A percentile compares a stretch with the other conserved stretches of the same genome.
These are phyloP conservation scores for Drosophila paramelanica DNA, from an alignment of 2,888 invertebrate species.

Conservation along the genomic window DNA sequence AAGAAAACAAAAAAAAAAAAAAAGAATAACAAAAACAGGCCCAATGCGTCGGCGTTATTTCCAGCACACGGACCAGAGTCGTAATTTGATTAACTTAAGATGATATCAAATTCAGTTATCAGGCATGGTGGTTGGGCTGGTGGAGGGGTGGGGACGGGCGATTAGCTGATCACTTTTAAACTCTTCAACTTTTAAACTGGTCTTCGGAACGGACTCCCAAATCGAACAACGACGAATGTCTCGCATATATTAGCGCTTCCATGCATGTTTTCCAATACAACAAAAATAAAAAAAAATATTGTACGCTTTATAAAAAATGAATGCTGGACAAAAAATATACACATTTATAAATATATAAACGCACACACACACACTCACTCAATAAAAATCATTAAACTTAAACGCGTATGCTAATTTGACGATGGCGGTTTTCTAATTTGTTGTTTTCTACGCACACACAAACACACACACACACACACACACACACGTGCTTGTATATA, in stretches of 20 bases:
- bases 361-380: neutral
- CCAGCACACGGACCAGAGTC: constrained; percentile 25
- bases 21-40: neutral
- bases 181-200: constrained; percentile 51
- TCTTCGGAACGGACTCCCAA: constrained; percentile 51
- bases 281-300: constrained; percentile 36
- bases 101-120: constrained; percentile 34
- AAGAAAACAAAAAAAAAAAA: neutral
- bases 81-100: constrained; percentile 10
- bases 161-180: constrained; percentile 13
- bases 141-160: neutral
- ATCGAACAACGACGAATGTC: constrained; percentile 37
- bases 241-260: constrained; percentile 65
- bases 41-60: constrained; percentile 27
- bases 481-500: neutral
- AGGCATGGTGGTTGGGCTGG: neutral
- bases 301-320: constrained; percentile 69
- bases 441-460: constrained; percentile 47
- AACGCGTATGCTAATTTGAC: constrained; percentile 79
- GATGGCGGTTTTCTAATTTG: constrained; percentile 75
- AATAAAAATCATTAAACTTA: constrained; percentile 64
- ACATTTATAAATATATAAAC: neutral
- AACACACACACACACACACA: constrained; percentile 1
- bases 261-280: constrained; percentile 33
- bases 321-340: constrained; percentile 35